Evolutionary conservation across 2,888 invertebrate genomes (phyloP).

Genomic region (Cacoxenus indagator): DNA sequence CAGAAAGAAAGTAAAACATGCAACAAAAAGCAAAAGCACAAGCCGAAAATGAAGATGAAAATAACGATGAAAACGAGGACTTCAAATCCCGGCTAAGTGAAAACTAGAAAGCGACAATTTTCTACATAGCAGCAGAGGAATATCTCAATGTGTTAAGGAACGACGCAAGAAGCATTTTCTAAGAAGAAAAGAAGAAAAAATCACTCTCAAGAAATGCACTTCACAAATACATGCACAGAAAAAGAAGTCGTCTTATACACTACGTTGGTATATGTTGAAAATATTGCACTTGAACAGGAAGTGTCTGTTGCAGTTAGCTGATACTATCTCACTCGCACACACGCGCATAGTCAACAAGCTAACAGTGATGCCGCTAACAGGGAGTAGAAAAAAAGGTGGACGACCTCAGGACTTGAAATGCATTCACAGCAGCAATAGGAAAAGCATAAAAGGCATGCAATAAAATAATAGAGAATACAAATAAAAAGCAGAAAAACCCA

Average conservation of each 20-base stretch:
- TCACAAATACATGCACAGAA: background rate
- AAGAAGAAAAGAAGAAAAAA: background rate
- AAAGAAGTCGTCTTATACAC: background rate
- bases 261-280: background rate
- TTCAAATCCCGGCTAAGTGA: too few relatives aligned
- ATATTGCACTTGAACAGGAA: background rate
- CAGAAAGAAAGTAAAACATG: background rate
- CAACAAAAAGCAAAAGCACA: background rate
- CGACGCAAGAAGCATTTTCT: background rate
- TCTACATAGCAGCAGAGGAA: background rate
- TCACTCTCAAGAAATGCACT: background rate
- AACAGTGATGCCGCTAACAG: background rate
- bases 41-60: too few relatives aligned
- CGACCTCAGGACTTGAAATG: constrained; percentile 25
- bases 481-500: too few relatives aligned
- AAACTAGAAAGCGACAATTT: too few relatives aligned
- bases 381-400: constrained; percentile 32
- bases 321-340: constrained; percentile 5
- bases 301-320: background rate
- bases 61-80: too few relatives aligned
- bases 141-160: too few relatives aligned
- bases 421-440: constrained; percentile 22
- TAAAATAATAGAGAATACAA: too few relatives aligned
- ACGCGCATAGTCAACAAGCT: background rate
- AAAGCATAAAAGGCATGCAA: too few relatives aligned